phyloP scores from a whole-genome alignment of 2,797 vertebrate species.

The Streptopelia turtur region DNA sequence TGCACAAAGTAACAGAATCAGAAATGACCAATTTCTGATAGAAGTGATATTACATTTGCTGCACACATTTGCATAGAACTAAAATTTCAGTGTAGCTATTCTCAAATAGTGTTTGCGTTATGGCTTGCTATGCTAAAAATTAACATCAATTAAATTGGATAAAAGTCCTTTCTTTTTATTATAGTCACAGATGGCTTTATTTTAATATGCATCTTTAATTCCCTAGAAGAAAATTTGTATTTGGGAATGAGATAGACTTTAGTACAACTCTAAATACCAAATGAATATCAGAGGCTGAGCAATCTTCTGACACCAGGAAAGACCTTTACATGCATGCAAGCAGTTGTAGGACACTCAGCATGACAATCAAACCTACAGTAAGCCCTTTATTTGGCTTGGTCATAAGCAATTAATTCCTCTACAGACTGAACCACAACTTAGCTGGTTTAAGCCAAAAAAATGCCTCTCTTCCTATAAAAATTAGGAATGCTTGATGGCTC shows the following conservation, averaged over 20 bases:
- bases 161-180: accelerated
- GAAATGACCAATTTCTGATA: neutral
- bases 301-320: neutral
- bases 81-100: neutral
- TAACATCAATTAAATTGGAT: neutral
- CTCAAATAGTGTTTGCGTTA: neutral
- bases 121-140: neutral
- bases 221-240: neutral
- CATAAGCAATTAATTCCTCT: neutral
- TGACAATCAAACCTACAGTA: neutral
- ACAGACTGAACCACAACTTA: neutral
- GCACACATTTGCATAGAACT: neutral
- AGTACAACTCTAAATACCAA: neutral
- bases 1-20: neutral
- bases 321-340: neutral
- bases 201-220: neutral
- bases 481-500: neutral
- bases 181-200: neutral
- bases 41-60: neutral
- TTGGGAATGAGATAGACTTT: neutral
- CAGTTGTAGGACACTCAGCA: neutral
- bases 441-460: neutral
- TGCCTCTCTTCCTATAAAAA: neutral
- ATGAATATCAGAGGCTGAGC: neutral
- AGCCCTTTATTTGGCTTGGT: neutral